These are phyloP conservation scores for Teinopalpus imperialis DNA, from an alignment of 2,888 invertebrate species.

Conservation along the genomic window DNA sequence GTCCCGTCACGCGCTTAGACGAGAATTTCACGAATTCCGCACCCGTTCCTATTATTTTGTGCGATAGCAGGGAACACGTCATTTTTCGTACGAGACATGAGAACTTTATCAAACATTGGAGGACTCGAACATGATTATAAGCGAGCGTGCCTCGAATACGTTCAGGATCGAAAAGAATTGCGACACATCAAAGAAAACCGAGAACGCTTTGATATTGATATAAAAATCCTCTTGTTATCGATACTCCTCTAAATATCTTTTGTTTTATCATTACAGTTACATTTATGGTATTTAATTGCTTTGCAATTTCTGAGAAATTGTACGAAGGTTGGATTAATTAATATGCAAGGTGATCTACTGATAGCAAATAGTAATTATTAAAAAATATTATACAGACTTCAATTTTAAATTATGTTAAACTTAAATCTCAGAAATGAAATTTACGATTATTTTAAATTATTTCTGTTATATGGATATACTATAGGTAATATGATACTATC, in stretches of 20 bases:
- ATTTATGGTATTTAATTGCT: neutral
- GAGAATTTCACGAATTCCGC: slow-evolving; percentile 30
- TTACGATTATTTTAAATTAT: too few species aligned
- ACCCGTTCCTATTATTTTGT: slow-evolving; percentile 30
- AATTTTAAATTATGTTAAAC: too few species aligned
- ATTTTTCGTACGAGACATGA: slow-evolving; percentile 65
- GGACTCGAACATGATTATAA: slow-evolving; percentile 78
- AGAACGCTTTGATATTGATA: slow-evolving; percentile 70
- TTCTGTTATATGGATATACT: too few species aligned
- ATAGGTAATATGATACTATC: too few species aligned
- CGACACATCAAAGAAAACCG: slow-evolving; percentile 69
- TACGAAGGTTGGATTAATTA: too few species aligned
- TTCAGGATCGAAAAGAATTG: slow-evolving; percentile 54
- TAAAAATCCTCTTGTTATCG: slow-evolving; percentile 70
- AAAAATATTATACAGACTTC: too few species aligned
- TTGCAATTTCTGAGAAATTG: neutral
- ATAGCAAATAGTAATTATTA: too few species aligned
- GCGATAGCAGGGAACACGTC: slow-evolving; percentile 41
- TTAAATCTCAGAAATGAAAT: too few species aligned
- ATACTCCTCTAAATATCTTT: slow-evolving; percentile 27
- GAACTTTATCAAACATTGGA: slow-evolving; percentile 76
- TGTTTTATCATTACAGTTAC: neutral
- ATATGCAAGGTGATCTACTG: too few species aligned
- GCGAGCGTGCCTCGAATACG: slow-evolving; percentile 71
- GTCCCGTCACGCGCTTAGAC: slow-evolving; percentile 10